Conservation (phyloP, 2,113 vertebrate genomes). For the Pluvianellus socialis region DNA sequence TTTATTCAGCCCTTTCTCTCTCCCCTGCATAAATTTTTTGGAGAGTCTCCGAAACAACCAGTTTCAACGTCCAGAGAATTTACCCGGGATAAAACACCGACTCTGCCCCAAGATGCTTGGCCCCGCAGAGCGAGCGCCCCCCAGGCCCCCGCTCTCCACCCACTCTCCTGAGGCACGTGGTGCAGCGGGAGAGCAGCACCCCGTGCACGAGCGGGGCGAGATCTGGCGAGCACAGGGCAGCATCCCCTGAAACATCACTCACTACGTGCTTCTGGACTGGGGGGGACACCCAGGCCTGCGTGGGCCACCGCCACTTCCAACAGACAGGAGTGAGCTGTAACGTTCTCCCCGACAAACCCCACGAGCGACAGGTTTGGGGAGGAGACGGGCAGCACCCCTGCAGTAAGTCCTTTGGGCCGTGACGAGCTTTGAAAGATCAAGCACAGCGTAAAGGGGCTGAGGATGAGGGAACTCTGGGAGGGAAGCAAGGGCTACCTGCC, state of each 20-base stretch:
- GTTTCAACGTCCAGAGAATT: background rate
- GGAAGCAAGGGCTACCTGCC: background rate
- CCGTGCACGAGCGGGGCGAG: background rate
- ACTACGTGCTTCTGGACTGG: background rate
- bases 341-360: accelerated
- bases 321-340: background rate
- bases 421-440: background rate
- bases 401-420: accelerated
- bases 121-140: background rate
- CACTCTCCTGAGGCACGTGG: accelerated
- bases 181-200: accelerated
- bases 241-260: background rate
- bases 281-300: background rate
- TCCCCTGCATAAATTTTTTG: background rate
- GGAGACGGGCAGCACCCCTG: background rate
- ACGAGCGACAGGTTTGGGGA: accelerated
- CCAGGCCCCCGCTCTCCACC: background rate
- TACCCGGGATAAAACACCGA: accelerated
- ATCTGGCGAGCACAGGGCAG: background rate
- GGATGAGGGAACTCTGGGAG: background rate
- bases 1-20: background rate
- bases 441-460: accelerated
- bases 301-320: background rate
- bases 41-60: background rate
- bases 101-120: too few relatives aligned